Conservation (phyloP, 2,888 invertebrate species). For the Celastrina argiolus region DNA sequence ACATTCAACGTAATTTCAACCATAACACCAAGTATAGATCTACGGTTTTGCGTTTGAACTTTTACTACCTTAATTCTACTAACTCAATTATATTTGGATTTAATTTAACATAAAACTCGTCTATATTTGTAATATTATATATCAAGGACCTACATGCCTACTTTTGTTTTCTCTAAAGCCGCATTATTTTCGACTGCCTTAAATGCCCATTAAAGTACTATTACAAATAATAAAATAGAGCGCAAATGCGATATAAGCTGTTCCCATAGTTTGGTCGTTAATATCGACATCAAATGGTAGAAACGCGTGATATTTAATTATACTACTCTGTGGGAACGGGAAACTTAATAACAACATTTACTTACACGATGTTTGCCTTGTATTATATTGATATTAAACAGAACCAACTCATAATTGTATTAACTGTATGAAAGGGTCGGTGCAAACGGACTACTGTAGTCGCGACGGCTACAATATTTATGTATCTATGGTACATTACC, state of each 20-base stretch:
- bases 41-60: too few relatives aligned
- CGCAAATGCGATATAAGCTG: neutral
- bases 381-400: slow-evolving; percentile 11
- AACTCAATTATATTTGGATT: too few relatives aligned
- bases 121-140: too few relatives aligned
- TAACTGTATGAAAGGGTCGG: neutral
- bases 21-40: too few relatives aligned
- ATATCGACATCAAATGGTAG: slow-evolving; percentile 40
- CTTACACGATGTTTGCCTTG: slow-evolving; percentile 1
- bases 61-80: too few relatives aligned
- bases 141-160: too few relatives aligned
- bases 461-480: neutral
- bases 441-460: neutral
- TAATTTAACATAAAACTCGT: too few relatives aligned
- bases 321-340: neutral
- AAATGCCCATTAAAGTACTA: neutral
- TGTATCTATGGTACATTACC: too few relatives aligned
- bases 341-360: slow-evolving; percentile 1
- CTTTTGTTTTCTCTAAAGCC: too few relatives aligned
- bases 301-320: slow-evolving; percentile 41
- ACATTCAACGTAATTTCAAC: too few relatives aligned
- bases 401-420: neutral
- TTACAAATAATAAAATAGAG: neutral
- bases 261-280: slow-evolving; percentile 42
- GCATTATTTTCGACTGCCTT: too few relatives aligned